Percentiles rank a stretch among this genome's conserved stretches.
phyloP scores from a whole-genome alignment of 2,113 vertebrate species.

The Psettodes erumei region DNA sequence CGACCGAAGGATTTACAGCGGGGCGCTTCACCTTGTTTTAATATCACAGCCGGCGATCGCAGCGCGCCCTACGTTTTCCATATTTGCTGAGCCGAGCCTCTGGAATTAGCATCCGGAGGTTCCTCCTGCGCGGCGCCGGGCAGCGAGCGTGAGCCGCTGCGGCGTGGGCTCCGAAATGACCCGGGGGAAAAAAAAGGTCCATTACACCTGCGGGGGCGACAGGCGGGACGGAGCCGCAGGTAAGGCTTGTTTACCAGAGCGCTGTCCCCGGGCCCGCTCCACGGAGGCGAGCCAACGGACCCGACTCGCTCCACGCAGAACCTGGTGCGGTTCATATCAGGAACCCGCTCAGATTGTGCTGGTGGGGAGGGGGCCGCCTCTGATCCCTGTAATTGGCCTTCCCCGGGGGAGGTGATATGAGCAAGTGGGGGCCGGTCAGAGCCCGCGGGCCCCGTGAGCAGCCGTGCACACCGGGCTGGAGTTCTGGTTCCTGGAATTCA shows the following conservation, averaged over 20 bases:
- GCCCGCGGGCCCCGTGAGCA: slow-evolving; percentile 31
- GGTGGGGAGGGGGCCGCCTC: slow-evolving; percentile 59
- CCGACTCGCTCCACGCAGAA: slow-evolving; percentile 44
- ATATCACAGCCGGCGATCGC: slow-evolving; percentile 24
- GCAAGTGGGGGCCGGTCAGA: slow-evolving; percentile 27
- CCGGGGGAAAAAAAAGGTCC: slow-evolving; percentile 54
- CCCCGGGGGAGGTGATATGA: slow-evolving; percentile 23
- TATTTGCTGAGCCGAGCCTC: slow-evolving; percentile 32
- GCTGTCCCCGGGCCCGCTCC: no score
- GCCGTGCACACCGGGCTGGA: slow-evolving; percentile 33
- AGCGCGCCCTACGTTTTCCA: slow-evolving; percentile 21
- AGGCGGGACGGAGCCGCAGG: slow-evolving; percentile 41
- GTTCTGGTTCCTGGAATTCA: slow-evolving; percentile 26
- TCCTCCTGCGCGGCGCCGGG: background rate
- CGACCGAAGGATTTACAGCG: slow-evolving; percentile 51
- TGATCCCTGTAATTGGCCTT: slow-evolving; percentile 70
- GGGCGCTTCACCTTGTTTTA: slow-evolving; percentile 44
- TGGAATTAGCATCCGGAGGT: slow-evolving; percentile 47
- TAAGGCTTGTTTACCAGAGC: slow-evolving; percentile 71
- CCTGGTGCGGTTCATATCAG: slow-evolving; percentile 60
- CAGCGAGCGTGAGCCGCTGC: slow-evolving; percentile 36
- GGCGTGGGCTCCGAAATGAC: slow-evolving; percentile 33
- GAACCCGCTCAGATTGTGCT: slow-evolving; percentile 61
- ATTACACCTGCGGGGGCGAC: slow-evolving; percentile 58
- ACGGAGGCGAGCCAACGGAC: slow-evolving; percentile 31